Evolutionary conservation across 2,113 vertebrate species (phyloP).

Genomic region (Pachyramphus minor): DNA sequence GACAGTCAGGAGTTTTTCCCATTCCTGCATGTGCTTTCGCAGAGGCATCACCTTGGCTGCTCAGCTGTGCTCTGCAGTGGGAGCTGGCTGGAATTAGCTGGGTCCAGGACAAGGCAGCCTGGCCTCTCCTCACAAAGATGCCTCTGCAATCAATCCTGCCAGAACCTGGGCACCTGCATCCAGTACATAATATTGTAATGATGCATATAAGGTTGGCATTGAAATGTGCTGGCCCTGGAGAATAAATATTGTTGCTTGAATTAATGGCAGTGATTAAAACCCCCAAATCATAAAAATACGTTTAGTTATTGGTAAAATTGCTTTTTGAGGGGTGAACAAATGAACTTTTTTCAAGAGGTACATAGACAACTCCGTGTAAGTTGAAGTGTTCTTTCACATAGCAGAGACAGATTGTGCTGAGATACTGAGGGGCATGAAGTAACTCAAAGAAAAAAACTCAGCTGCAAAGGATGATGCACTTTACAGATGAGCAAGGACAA

Average conservation of each 20-base stretch:
- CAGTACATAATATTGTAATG: not conserved
- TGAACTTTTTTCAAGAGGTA: not conserved
- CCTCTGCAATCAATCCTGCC: not conserved
- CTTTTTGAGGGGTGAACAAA: not conserved
- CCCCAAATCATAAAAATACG: not conserved
- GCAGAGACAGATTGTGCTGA: not conserved
- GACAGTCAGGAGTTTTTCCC: not conserved
- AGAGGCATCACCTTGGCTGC: not conserved
- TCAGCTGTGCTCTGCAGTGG: rapidly evolving
- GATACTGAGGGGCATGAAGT: not conserved
- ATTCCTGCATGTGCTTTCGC: not conserved
- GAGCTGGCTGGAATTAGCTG: not conserved
- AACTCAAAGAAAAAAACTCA: not conserved
- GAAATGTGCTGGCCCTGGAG: not conserved
- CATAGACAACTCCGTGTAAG: rapidly evolving
- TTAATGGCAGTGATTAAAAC: not conserved
- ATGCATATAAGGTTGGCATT: not conserved
- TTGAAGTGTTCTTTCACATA: not conserved
- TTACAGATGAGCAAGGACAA: not conserved
- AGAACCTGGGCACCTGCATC: not conserved
- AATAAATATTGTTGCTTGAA: not conserved
- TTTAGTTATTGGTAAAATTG: not conserved
- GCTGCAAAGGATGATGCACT: not conserved
- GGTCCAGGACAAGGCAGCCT: rapidly evolving
- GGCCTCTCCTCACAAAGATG: too few relatives aligned